phyloP scores from a whole-genome alignment of 2,888 invertebrate species.

The Lamellibrachia satsuma region DNA sequence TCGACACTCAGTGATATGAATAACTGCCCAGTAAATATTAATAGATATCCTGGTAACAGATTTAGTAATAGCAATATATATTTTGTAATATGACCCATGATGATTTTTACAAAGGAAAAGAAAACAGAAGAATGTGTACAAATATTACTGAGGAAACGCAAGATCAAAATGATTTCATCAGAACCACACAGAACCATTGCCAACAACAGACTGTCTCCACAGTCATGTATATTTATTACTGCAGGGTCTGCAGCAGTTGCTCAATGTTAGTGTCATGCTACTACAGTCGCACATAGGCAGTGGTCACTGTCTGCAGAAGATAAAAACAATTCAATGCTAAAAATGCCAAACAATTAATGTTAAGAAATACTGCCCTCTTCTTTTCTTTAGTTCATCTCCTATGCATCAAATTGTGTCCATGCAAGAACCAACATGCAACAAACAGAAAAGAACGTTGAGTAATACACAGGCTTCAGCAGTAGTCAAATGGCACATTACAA shows the following conservation, averaged over 20 bases:
- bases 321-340: not conserved
- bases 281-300: slow-evolving; percentile 3
- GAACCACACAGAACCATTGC: not conserved
- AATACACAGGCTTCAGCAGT: not conserved
- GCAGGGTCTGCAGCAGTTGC: not conserved
- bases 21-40: not conserved
- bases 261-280: not conserved
- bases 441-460: not conserved
- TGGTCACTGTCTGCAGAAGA: not conserved
- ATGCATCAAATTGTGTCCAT: not conserved
- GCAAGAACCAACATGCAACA: not conserved
- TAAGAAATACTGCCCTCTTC: not conserved
- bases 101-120: not conserved
- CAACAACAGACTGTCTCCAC: slow-evolving; percentile 1
- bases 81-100: not conserved
- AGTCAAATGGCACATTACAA: not conserved
- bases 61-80: not conserved
- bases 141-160: not conserved
- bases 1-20: not conserved
- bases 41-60: not conserved
- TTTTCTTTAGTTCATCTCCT: not conserved
- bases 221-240: not conserved
- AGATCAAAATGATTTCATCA: not conserved
- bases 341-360: not conserved
- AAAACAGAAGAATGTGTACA: not conserved